These are phyloP conservation scores for Diachrysia chrysitis DNA, from an alignment of 2,888 invertebrate species.

Conservation along the genomic window DNA sequence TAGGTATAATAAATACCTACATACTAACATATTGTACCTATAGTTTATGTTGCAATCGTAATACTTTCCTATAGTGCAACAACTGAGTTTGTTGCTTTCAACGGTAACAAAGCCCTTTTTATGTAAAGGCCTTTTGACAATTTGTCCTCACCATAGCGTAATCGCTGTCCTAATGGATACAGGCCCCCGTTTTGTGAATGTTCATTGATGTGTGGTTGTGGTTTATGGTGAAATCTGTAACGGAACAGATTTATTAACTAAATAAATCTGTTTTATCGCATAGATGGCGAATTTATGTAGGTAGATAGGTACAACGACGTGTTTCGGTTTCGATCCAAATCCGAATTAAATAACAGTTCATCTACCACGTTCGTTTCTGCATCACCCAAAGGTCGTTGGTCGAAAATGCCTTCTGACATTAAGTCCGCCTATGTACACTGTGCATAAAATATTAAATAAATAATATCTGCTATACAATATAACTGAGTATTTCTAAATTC, in stretches of 20 bases:
- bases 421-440: too few species aligned
- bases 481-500: too few species aligned
- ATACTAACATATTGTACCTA: too few species aligned
- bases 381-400: too few species aligned
- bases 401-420: too few species aligned
- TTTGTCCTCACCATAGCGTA: constrained; percentile 14
- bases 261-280: background rate
- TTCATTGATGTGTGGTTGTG: constrained; percentile 31
- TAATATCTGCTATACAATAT: too few species aligned
- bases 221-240: constrained; percentile 31
- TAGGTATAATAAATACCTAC: too few species aligned
- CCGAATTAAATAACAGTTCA: too few species aligned
- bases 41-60: background rate
- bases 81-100: constrained; percentile 16
- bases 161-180: constrained; percentile 15
- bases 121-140: constrained; percentile 26
- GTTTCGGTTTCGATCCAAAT: too few species aligned
- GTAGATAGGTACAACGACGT: too few species aligned
- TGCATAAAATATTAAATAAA: too few species aligned
- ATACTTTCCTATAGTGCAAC: constrained; percentile 11
- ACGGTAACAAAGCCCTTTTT: constrained; percentile 26
- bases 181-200: constrained; percentile 35
- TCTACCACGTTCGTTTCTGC: too few species aligned
- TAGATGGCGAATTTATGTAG: background rate
- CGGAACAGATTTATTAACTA: background rate